A percentile compares a stretch with the other conserved stretches of the same genome.
Evolutionary conservation across 2,888 invertebrate species (phyloP).

Genomic region (Chouioia cunea): DNA sequence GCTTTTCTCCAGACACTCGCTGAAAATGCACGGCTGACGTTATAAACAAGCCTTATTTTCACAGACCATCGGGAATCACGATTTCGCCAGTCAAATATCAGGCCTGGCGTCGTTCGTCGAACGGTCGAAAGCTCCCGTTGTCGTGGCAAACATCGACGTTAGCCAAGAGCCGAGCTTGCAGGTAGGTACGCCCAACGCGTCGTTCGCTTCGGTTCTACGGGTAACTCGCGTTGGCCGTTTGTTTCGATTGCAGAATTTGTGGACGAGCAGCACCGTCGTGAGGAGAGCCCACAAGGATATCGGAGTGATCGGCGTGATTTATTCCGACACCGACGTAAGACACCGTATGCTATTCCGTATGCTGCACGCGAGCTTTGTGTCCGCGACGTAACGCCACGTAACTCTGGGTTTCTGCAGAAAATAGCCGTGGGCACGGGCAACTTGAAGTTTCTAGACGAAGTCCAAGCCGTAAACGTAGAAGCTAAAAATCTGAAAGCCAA

Average conservation of each 20-base stretch:
- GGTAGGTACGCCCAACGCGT: constrained; percentile 33
- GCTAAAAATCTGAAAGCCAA: constrained; percentile 73
- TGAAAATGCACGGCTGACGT: neutral
- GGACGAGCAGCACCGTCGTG: constrained; percentile 77
- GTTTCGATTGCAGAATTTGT: constrained; percentile 68
- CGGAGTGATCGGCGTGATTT: constrained; percentile 86
- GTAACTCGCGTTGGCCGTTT: too few species aligned
- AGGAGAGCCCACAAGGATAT: constrained; percentile 76
- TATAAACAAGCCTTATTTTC: neutral
- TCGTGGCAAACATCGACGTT: constrained; percentile 83
- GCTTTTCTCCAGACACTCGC: too few species aligned
- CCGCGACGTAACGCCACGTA: too few species aligned
- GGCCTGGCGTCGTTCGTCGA: constrained; percentile 81
- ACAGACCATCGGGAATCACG: constrained; percentile 88
- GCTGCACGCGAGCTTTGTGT: too few species aligned
- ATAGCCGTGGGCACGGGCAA: constrained; percentile 70
- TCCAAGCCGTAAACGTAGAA: constrained; percentile 76
- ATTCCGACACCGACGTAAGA: constrained; percentile 76
- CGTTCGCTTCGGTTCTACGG: too few species aligned
- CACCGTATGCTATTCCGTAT: too few species aligned
- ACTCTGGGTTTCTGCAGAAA: too few species aligned
- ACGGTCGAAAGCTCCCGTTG: constrained; percentile 75
- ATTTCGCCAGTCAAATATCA: constrained; percentile 83
- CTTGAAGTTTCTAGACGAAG: constrained; percentile 78
- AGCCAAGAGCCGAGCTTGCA: constrained; percentile 75